phyloP scores from a whole-genome alignment of 2,113 vertebrate species.

The Terrapene triunguis region DNA sequence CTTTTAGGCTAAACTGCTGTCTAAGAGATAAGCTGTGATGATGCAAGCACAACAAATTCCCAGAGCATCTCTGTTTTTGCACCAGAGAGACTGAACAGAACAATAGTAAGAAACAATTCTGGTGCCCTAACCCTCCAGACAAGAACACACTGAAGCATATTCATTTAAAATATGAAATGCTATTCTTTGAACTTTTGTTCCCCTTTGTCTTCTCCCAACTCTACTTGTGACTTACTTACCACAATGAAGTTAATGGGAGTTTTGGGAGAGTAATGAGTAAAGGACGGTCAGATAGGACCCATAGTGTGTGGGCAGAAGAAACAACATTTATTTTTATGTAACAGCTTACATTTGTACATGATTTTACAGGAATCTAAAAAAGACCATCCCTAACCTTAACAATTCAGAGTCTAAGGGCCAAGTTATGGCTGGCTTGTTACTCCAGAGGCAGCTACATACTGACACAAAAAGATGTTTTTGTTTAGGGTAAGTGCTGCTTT shows the following conservation, averaged over 20 bases:
- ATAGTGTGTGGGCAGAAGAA: neutral
- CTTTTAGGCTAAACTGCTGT: neutral
- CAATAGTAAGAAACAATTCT: neutral
- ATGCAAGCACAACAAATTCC: conserved; percentile 1
- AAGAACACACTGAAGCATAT: neutral
- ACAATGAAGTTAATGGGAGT: neutral
- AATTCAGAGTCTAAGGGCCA: neutral
- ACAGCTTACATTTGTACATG: neutral
- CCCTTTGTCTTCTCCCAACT: neutral
- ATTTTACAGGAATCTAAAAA: neutral
- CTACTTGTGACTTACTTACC: neutral
- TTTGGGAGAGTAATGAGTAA: neutral
- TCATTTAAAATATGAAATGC: neutral
- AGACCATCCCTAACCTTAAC: neutral
- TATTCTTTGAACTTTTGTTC: neutral
- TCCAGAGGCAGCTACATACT: neutral
- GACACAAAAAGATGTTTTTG: neutral
- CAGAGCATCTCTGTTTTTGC: neutral
- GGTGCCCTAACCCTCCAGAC: neutral
- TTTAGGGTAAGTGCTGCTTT: neutral
- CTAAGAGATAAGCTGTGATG: conserved; percentile 10
- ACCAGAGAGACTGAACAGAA: neutral
- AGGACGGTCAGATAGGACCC: no score
- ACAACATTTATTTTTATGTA: neutral
- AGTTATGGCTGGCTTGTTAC: neutral